Evolutionary conservation across 2,113 vertebrate genomes (phyloP).

Genomic region (Hepsetus odoe): DNA sequence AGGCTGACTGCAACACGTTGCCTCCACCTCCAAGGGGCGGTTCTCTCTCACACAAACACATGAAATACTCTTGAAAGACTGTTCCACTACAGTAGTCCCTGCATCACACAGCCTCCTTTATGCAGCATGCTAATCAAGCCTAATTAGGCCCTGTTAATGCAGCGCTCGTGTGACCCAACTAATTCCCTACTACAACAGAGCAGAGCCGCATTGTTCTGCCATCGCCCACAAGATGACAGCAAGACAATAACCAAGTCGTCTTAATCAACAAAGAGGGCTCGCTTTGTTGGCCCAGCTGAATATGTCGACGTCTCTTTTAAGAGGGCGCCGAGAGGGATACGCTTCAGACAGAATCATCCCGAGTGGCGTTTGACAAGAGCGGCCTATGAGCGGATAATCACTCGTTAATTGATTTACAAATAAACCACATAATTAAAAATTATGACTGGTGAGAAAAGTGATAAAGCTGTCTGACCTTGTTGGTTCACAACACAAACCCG

Average conservation of each 20-base stretch:
- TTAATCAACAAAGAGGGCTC: conserved; percentile 36
- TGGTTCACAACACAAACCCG: background rate
- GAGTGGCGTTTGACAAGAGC: background rate
- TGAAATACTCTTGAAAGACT: conserved; percentile 9
- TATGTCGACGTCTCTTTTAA: conserved; percentile 30
- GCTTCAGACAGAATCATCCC: background rate
- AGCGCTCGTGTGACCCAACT: conserved; percentile 32
- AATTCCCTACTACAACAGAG: conserved; percentile 40
- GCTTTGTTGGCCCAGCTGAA: conserved; percentile 17
- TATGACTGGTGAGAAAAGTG: background rate
- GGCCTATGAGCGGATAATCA: conserved; percentile 10
- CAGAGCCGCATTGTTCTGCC: conserved; percentile 30
- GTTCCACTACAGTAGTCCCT: conserved; percentile 30
- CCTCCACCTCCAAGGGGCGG: background rate
- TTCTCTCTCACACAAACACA: background rate
- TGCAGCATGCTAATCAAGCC: conserved; percentile 43
- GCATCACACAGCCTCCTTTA: conserved; percentile 32
- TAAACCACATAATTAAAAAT: conserved; percentile 7
- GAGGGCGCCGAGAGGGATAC: conserved; percentile 4
- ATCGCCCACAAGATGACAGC: conserved; percentile 17
- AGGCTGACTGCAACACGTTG: conserved; percentile 25
- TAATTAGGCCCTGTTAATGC: conserved; percentile 37
- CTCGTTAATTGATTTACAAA: conserved; percentile 21
- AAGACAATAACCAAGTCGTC: conserved; percentile 29
- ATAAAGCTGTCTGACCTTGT: background rate